Evolutionary conservation across 2,113 vertebrate species (phyloP).

Genomic region (Poicephalus meyeri): DNA sequence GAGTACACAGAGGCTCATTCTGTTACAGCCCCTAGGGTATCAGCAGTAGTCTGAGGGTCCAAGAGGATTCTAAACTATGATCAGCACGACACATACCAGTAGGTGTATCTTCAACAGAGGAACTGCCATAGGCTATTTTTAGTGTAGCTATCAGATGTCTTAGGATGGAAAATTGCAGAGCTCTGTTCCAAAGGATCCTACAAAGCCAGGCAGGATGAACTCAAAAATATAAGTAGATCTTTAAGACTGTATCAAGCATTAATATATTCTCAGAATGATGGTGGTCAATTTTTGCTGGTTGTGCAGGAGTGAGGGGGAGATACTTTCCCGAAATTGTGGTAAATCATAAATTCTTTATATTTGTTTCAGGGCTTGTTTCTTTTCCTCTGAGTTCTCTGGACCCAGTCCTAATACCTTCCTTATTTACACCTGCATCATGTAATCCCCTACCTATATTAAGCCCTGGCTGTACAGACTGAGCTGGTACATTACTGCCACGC

Average conservation of each 20-base stretch:
- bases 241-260: background rate
- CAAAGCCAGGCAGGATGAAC: constrained; percentile 1
- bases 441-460: constrained; percentile 24
- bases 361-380: background rate
- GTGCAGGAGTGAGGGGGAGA: background rate
- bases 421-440: constrained; percentile 2
- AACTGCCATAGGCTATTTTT: constrained; percentile 36
- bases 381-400: background rate
- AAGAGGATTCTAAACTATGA: constrained; percentile 28
- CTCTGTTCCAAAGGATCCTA: constrained; percentile 32
- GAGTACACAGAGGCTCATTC: background rate
- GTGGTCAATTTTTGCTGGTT: background rate
- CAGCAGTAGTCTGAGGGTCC: background rate
- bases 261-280: background rate
- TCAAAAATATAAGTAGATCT: constrained; percentile 22
- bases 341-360: background rate
- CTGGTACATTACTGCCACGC: constrained; percentile 4
- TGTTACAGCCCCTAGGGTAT: background rate
- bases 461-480: background rate
- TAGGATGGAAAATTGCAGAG: constrained; percentile 48
- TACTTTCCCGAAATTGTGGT: background rate
- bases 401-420: background rate
- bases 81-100: background rate
- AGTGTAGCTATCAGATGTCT: constrained; percentile 41
- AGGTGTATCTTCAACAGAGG: constrained; percentile 54